Evolutionary conservation across 1,140 invertebrate genomes (phyloP), one percentile per base, ranked within the genome.

Genomic region (Condylostylus longicornis): DNA sequence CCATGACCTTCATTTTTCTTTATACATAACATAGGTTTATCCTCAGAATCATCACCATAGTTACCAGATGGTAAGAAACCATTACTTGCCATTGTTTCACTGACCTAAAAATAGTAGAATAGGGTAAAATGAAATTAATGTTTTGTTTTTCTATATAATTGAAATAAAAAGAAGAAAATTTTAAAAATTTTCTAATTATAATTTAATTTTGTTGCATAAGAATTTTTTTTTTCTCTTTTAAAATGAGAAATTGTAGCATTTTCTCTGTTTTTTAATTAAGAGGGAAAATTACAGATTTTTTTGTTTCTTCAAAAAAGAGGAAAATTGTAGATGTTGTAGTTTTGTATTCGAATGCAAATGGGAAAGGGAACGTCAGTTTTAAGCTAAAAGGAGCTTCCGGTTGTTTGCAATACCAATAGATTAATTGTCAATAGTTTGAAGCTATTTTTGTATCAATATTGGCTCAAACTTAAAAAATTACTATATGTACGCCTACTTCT

Each of bases 81-180:
- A 59, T 74, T 78, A 50, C 73, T 75, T 31, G 76, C 72, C 75
- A 80, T 80, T 33, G 79, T 79, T 65, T 82, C 79, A 59, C 76
- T 81, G 42, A 82, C 78, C 79, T 82, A 51, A 13, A 43, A 39
- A 21, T 4, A 45, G 19, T 20, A 21, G 15, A 14, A 42, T 27
- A 17, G n/a, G n/a, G n/a, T 25, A 13, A 10, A 13, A 12, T 5
- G n/a, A 34, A 12, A 18, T 18, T 4, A 19, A 15, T 18, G 19
- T 34, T 34, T 6, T 34, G 15, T 12, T 19, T 18, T 10, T 34
- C n/a, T n/a, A 18, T 15, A 17, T 15, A 34, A 34, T 34, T n/a
- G 23, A 35, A 8, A 20, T 3, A 15, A 18, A 18, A 30, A 17
- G 17, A 29, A 29, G 17, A 34, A 9, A 8, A 19, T 14, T 9